Percentiles rank a stretch among this genome's conserved stretches.
Evolutionary conservation across 2,113 vertebrate genomes (phyloP).

Genomic region (Rhinogobius similis): DNA sequence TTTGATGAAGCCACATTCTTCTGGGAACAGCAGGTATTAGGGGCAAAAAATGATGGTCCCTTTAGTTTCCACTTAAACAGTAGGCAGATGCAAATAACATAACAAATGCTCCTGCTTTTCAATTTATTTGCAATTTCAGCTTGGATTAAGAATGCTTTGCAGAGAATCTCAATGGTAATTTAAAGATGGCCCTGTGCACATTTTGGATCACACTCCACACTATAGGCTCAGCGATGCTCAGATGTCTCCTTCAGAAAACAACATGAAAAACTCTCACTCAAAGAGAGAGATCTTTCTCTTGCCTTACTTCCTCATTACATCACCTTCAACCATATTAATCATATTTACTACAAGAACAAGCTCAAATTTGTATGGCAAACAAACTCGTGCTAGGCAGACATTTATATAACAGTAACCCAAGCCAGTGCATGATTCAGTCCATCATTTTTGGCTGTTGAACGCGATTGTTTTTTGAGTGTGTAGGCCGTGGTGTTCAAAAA

Average conservation of each 20-base stretch:
- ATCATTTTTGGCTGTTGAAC: slow-evolving; percentile 41
- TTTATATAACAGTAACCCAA: slow-evolving; percentile 26
- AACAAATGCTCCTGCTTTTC: neutral
- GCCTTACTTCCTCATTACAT: slow-evolving; percentile 29
- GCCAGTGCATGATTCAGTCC: slow-evolving; percentile 14
- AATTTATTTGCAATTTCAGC: too few species aligned
- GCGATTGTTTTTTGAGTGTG: slow-evolving; percentile 52
- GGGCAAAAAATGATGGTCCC: neutral
- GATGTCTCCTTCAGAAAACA: too few species aligned
- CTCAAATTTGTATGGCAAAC: slow-evolving; percentile 7
- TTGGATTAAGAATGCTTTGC: too few species aligned
- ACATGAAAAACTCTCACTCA: slow-evolving; percentile 39
- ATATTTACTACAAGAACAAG: slow-evolving; percentile 2
- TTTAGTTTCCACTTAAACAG: neutral
- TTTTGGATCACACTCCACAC: slow-evolving; percentile 49
- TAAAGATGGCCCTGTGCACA: slow-evolving; percentile 35
- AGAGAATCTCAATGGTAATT: too few species aligned
- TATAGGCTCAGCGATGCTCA: slow-evolving; percentile 29
- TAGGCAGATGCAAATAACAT: neutral
- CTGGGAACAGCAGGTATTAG: neutral
- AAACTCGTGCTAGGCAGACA: slow-evolving; percentile 23
- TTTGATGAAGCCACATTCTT: neutral
- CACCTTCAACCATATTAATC: slow-evolving; percentile 20
- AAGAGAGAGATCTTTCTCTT: slow-evolving; percentile 31
- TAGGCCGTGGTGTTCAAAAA: slow-evolving; percentile 59